Evolutionary conservation across 2,888 invertebrate species (phyloP).

Genomic region (Bruchidius siliquastri): DNA sequence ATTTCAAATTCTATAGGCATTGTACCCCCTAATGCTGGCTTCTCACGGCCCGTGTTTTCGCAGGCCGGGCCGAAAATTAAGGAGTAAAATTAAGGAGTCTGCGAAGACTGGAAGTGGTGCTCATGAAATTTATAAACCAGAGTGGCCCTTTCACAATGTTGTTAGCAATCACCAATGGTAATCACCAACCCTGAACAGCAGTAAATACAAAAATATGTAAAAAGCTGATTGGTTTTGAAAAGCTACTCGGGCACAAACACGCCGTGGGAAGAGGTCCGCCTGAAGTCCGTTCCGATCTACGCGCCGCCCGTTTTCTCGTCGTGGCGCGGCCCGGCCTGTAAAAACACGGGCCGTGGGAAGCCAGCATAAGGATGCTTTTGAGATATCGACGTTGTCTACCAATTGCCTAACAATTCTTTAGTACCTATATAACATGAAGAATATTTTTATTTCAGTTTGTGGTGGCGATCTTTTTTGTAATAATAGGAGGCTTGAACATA

Average conservation of each 20-base stretch:
- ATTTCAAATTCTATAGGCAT: too few species aligned
- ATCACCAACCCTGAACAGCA: neutral
- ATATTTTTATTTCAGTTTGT: constrained; percentile 61
- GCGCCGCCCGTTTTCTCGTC: constrained; percentile 3
- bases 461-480: constrained; percentile 76
- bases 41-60: too few species aligned
- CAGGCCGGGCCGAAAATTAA: too few species aligned
- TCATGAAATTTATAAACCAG: too few species aligned
- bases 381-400: too few species aligned
- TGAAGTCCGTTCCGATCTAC: constrained; percentile 6
- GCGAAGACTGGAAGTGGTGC: too few species aligned
- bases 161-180: neutral
- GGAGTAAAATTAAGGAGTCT: too few species aligned
- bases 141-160: too few species aligned
- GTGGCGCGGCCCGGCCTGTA: constrained; percentile 4
- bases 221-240: neutral
- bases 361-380: neutral
- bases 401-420: too few species aligned
- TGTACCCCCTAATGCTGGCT: too few species aligned
- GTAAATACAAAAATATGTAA: neutral
- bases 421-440: too few species aligned
- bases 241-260: constrained; percentile 2
- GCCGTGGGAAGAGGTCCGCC: constrained; percentile 6
- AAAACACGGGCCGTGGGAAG: constrained; percentile 3
- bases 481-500: constrained; percentile 78